These are phyloP conservation scores for Apodemus speciosus DNA, from an alignment of 2,113 vertebrate species.

Conservation along the genomic window DNA sequence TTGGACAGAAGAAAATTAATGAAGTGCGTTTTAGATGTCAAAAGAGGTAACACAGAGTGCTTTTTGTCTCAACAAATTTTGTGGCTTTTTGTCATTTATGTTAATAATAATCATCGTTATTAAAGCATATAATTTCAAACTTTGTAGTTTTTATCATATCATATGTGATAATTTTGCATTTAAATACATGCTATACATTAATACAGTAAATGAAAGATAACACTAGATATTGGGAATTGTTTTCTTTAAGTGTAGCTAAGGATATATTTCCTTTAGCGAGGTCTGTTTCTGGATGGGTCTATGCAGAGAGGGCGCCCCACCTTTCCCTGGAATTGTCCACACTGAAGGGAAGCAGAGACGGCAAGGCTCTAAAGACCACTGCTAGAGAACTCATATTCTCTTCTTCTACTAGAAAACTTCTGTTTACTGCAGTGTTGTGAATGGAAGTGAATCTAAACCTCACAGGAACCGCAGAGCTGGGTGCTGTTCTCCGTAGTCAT, in stretches of 20 bases:
- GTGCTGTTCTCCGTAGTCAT: not conserved
- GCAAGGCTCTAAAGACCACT: constrained; percentile 24
- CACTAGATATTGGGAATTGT: constrained; percentile 46
- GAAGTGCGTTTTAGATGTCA: constrained; percentile 6
- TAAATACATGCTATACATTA: constrained; percentile 13
- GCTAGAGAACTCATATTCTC: not conserved
- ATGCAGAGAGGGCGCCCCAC: not conserved
- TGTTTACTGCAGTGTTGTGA: not conserved
- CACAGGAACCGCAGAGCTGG: not conserved
- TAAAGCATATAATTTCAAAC: not conserved
- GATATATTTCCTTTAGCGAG: constrained; percentile 14
- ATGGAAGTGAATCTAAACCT: constrained; percentile 42
- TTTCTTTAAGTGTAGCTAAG: constrained; percentile 24
- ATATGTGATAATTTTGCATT: constrained; percentile 49
- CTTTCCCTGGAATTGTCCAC: constrained; percentile 11
- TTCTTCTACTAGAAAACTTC: constrained; percentile 35
- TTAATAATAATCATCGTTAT: not conserved
- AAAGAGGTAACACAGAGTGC: not conserved
- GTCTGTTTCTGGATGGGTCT: constrained; percentile 9
- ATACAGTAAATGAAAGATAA: constrained; percentile 43
- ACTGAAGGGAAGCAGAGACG: not conserved
- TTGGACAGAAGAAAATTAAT: constrained; percentile 33
- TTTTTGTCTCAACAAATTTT: not conserved
- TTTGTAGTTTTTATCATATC: not conserved
- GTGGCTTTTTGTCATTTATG: constrained; percentile 25